Evolutionary conservation across 35 echinoderm and acorn worm genomes (phyloP), one percentile per base, ranked within the genome.

Genomic region (Chiridota heheva): DNA sequence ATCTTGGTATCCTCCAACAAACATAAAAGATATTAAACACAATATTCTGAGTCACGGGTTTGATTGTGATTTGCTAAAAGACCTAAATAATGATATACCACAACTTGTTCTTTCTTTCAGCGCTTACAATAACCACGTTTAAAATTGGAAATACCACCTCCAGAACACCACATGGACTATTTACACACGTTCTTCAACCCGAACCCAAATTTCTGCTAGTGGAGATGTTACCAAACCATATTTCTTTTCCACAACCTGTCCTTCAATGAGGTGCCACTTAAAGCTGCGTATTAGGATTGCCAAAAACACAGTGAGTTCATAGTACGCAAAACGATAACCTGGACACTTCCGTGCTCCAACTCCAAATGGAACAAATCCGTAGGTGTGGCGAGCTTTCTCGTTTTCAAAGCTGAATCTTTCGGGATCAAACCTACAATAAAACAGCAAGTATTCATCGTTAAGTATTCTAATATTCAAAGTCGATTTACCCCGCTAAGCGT

Each of bases 121-220:
- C n/a, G n/a, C n/a, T n/a, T n/a, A n/a, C n/a, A n/a, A n/a, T n/a
- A n/a, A n/a, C n/a, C n/a, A n/a, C n/a, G n/a, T n/a, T n/a, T n/a
- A n/a, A n/a, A n/a, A n/a, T n/a, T n/a, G n/a, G n/a, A n/a, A n/a
- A n/a, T n/a, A n/a, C n/a, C n/a, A n/a, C n/a, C n/a, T n/a, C n/a
- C n/a, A n/a, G n/a, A n/a, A n/a, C n/a, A n/a, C n/a, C n/a, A n/a
- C n/a, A n/a, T n/a, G n/a, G n/a, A n/a, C n/a, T n/a, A n/a, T 28
- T 84, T 35, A 71, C 25, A 62, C 13, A 2, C 84, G 57, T 34
- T 86, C 78, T 48, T 89, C 77, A 2, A 89, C 64, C 16, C 56
- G 65, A 17, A 82, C 86, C 86, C 86, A 89, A 10, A 89, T 71
- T 72, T 89, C 86, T 26, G 81, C 86, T 34, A 68, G 73, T 18